Conservation (phyloP, 2,113 vertebrate species). For the Motacilla tschutschensis region DNA sequence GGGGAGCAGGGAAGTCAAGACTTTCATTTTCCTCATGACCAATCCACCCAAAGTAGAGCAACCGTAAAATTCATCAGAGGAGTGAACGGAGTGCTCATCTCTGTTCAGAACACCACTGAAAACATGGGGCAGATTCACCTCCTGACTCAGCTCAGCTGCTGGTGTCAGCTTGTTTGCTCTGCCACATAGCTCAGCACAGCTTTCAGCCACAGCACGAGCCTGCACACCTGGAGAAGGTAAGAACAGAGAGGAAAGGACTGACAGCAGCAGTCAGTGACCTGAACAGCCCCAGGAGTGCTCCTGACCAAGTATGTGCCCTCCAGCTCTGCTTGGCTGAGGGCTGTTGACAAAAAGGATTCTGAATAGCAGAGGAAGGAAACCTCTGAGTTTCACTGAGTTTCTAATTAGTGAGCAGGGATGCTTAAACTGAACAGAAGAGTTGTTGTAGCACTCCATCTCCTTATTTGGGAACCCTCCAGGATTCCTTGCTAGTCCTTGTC, state of each 20-base stretch:
- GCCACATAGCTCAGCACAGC: background rate
- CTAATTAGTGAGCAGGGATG: background rate
- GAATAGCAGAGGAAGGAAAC: background rate
- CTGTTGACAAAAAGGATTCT: background rate
- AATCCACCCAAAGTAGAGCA: background rate
- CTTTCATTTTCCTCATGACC: background rate
- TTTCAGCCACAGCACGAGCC: background rate
- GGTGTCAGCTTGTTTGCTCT: background rate
- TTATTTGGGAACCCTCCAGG: background rate
- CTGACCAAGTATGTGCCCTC: background rate
- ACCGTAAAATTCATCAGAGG: background rate
- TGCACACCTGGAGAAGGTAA: background rate
- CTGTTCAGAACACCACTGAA: background rate
- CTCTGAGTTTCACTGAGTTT: background rate
- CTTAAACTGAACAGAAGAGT: background rate
- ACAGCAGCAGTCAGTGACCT: background rate
- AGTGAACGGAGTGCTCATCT: background rate
- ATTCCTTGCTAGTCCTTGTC: background rate
- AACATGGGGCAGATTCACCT: background rate
- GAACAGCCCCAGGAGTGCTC: background rate
- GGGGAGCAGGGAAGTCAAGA: background rate
- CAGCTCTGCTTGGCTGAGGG: background rate
- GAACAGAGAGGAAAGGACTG: background rate
- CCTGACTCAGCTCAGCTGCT: conserved; percentile 2
- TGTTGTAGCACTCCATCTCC: background rate